phyloP scores from a whole-genome alignment of 2,797 vertebrate species.

The Alcedo quadribrachys region DNA sequence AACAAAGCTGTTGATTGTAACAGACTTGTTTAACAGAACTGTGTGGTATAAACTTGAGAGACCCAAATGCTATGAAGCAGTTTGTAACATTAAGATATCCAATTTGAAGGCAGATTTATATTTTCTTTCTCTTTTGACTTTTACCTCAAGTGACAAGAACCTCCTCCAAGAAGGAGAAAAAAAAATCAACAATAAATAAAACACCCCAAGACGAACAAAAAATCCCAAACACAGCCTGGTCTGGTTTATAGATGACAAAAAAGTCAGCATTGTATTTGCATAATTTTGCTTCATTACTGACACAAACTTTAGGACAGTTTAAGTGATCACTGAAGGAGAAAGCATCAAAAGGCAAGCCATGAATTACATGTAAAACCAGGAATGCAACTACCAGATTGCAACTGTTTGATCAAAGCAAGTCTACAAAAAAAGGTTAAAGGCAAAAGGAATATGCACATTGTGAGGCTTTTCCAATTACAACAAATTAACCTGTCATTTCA shows the following conservation, averaged over 20 bases:
- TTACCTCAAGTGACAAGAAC: background rate
- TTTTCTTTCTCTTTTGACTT: background rate
- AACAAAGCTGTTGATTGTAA: background rate
- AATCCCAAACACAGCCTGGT: background rate
- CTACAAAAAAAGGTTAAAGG: background rate
- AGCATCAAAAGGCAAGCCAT: background rate
- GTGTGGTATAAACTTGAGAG: background rate
- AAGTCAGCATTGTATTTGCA: background rate
- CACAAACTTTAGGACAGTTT: background rate
- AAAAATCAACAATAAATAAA: too few relatives aligned
- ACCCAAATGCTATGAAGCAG: background rate
- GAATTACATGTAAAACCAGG: background rate
- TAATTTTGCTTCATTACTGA: background rate
- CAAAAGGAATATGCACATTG: background rate
- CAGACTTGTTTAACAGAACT: background rate
- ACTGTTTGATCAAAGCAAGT: background rate
- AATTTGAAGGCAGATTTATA: background rate
- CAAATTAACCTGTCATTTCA: background rate
- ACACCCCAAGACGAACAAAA: background rate
- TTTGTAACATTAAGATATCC: background rate
- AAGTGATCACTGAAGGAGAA: background rate
- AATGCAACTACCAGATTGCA: background rate
- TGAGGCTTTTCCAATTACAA: background rate
- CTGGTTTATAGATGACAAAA: background rate
- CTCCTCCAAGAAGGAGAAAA: background rate